Conservation (phyloP, 2,797 vertebrate genomes). For the Myiothlypis coronata region DNA sequence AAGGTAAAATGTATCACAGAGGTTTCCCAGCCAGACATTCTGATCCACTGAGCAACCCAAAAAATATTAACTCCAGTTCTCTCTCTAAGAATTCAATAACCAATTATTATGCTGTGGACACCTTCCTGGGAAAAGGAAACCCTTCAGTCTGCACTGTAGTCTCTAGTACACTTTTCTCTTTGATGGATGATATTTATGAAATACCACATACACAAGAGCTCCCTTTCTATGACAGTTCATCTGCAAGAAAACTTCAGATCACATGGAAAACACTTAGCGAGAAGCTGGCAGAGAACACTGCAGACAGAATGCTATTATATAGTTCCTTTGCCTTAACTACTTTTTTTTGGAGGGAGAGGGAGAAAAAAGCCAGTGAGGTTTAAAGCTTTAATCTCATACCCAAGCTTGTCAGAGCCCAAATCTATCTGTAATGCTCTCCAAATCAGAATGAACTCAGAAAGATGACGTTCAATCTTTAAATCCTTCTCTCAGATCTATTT, state of each 20-base stretch:
- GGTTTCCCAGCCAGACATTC: neutral
- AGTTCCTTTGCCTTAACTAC: neutral
- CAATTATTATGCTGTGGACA: neutral
- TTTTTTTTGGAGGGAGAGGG: neutral
- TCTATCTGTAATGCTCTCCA: slow-evolving; percentile 58
- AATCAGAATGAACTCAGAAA: slow-evolving; percentile 52
- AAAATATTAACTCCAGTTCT: neutral
- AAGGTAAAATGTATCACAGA: neutral
- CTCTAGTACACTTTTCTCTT: neutral
- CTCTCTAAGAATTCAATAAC: neutral
- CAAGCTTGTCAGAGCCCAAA: slow-evolving; percentile 25
- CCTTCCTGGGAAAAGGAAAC: neutral
- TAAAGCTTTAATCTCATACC: slow-evolving; percentile 57
- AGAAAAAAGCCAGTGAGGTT: neutral
- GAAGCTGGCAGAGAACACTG: neutral
- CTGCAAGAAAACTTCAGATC: neutral
- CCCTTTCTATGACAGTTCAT: neutral
- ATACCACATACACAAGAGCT: neutral
- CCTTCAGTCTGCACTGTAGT: neutral
- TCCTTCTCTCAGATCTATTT: slow-evolving; percentile 59
- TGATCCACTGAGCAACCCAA: neutral
- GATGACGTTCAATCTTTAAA: slow-evolving; percentile 62
- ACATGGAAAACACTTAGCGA: neutral
- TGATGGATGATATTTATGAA: neutral
- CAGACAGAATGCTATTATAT: neutral